Base-by-base conservation (phyloP, 1,140 invertebrate species). In the Drosophila bocki region DNA sequence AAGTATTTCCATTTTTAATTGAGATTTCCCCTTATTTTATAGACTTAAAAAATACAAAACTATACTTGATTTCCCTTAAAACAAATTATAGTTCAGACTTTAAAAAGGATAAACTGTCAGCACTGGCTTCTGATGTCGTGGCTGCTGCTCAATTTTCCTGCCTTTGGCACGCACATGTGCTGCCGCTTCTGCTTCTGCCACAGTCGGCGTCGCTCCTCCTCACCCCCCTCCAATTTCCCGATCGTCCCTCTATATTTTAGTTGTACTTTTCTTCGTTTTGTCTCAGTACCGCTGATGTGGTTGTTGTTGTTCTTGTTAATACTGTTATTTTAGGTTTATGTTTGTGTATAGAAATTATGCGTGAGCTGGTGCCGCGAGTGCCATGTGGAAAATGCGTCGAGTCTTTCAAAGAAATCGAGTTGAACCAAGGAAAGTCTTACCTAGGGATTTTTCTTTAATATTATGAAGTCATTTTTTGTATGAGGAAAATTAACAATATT, bases 91-190 rank as follows among this genome's bases (percentile, higher is more conserved):
- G 17, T 19, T 19, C 9, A 5, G 9, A 2, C 9, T 19, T 2
- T 5, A 19, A 44, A 45, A 39, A 11, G 35, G 53, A 39, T 35
- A 56, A 56, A 22, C 19, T 56, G 8, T n/a, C 35, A 56, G 19
- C 53, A 56, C 53, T 56, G 53, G 1, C 4, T 9, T 12, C 12
- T 51, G 45, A 8, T 61, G 33, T 47, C 63, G 67, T 48, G 47
- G 57, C 56, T 62, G 54, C 58, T 41, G 53, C 39, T 78, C 50
- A 62, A 56, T 87, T 68, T 71, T 77, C 75, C 70, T 80, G 39
- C 39, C 65, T 80, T 80, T 88, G 56, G 54, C 71, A 80, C 84
- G 72, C 80, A 88, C 85, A 84, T 81, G 80, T 88, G 81, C 70
- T 68, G 51, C 54, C 41, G 64, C 53, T 58, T 51, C 65, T 58